phyloP scores from a whole-genome alignment of 2,113 vertebrate species.

The Leptobrachium ailaonicum region DNA sequence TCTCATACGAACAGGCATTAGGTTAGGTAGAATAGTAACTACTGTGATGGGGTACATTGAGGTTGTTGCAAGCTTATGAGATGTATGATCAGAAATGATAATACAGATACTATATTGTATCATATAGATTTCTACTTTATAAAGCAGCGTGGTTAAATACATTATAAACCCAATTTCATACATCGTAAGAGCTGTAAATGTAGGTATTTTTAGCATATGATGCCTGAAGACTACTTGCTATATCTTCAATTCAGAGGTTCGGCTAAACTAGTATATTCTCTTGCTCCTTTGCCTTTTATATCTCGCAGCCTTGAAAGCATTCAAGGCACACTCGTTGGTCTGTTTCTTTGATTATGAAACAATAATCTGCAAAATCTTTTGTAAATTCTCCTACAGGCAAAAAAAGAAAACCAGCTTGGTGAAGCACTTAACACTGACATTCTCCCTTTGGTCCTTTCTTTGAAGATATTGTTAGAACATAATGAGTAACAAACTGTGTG shows the following conservation, averaged over 20 bases:
- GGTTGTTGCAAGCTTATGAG: too few relatives aligned
- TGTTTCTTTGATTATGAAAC: slow-evolving; percentile 30
- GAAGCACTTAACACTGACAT: slow-evolving; percentile 30
- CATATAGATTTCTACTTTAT: too few relatives aligned
- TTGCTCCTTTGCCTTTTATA: slow-evolving; percentile 19
- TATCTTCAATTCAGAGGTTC: not conserved
- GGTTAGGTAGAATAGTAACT: too few relatives aligned
- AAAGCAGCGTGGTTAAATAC: too few relatives aligned
- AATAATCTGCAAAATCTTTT: slow-evolving; percentile 23
- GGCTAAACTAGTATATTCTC: not conserved
- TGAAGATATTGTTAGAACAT: slow-evolving; percentile 26
- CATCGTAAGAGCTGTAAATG: too few relatives aligned
- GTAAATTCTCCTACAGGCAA: slow-evolving; percentile 41
- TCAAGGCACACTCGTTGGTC: slow-evolving; percentile 9
- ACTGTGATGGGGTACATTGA: too few relatives aligned
- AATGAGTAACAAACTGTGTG: slow-evolving; percentile 28
- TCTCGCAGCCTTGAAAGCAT: slow-evolving; percentile 20
- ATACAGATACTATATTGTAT: too few relatives aligned
- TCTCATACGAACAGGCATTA: too few relatives aligned
- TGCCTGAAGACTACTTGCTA: not conserved
- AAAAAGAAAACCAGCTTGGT: slow-evolving; percentile 29
- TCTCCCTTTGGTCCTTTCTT: slow-evolving; percentile 21
- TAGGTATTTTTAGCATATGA: not conserved
- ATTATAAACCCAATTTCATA: too few relatives aligned
- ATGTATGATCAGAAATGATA: too few relatives aligned